Evolutionary conservation across 2,113 vertebrate genomes (phyloP).

Genomic region (Platysteira castanea): DNA sequence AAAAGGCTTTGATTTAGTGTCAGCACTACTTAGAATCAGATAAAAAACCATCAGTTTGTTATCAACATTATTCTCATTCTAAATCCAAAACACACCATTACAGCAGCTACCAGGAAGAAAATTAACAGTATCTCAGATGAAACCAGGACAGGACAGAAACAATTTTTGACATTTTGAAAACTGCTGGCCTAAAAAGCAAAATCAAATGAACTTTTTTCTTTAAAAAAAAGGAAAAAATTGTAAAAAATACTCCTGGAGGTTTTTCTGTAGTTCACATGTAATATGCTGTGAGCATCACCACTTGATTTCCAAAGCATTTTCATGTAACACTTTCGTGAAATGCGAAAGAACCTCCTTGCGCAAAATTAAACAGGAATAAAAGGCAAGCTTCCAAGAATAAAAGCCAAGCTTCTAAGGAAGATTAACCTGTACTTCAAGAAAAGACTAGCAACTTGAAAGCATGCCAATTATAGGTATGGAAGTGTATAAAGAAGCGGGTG

Average conservation of each 20-base stretch:
- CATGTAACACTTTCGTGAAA: not conserved
- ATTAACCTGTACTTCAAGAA: not conserved
- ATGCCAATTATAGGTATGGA: not conserved
- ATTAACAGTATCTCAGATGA: not conserved
- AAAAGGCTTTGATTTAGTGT: not conserved
- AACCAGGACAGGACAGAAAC: not conserved
- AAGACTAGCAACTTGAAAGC: not conserved
- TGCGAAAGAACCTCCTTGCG: not conserved
- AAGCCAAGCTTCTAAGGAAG: not conserved
- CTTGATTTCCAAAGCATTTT: not conserved
- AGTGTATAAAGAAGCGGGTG: not conserved
- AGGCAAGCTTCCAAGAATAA: not conserved
- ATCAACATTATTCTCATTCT: not conserved
- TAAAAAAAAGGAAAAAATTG: not conserved
- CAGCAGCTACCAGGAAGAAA: not conserved
- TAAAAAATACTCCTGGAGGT: not conserved
- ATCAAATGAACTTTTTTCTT: not conserved
- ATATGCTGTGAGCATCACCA: not conserved
- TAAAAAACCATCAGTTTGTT: not conserved
- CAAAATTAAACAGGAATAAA: constrained; percentile 23
- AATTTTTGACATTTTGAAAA: not conserved
- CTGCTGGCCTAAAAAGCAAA: not conserved
- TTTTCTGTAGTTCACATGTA: not conserved
- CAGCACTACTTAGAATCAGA: not conserved
- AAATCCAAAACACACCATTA: not conserved